These are phyloP conservation scores for Microcaecilia unicolor DNA, from an alignment of 2,797 vertebrate species.

Conservation along the genomic window DNA sequence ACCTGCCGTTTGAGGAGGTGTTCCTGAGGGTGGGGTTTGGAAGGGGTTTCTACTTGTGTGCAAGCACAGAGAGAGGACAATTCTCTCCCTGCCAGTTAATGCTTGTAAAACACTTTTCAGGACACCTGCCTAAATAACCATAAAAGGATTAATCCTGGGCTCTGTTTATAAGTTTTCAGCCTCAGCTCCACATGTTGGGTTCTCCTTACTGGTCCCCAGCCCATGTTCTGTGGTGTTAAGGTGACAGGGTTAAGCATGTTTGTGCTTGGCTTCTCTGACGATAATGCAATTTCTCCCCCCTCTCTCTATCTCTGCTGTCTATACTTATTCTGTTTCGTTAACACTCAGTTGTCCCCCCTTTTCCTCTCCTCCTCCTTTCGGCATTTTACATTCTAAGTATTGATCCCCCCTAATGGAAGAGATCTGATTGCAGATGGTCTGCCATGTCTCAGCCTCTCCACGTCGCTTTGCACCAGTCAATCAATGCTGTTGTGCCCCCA, in stretches of 20 bases:
- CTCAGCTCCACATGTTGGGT: too few species aligned
- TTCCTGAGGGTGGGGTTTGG: too few species aligned
- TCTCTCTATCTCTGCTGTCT: constrained; percentile 54
- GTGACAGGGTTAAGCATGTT: constrained; percentile 77
- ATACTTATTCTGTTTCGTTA: constrained; percentile 93
- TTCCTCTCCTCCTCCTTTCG: constrained; percentile 45
- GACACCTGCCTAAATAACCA: too few species aligned
- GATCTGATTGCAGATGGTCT: constrained; percentile 88
- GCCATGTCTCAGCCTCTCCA: constrained; percentile 75
- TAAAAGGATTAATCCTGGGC: too few species aligned
- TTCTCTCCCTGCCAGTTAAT: too few species aligned
- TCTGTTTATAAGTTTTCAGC: too few species aligned
- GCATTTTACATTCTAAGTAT: constrained; percentile 66
- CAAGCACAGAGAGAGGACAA: too few species aligned
- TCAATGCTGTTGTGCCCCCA: constrained; percentile 77
- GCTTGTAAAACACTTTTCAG: too few species aligned
- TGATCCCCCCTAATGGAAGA: constrained; percentile 93
- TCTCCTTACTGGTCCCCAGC: too few species aligned
- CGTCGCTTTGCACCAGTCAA: constrained; percentile 77
- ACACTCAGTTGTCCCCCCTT: constrained; percentile 54
- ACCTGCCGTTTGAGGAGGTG: too few species aligned
- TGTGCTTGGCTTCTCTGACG: constrained; percentile 76
- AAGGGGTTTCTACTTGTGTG: too few species aligned
- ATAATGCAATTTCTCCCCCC: constrained; percentile 92
- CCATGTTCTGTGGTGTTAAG: too few species aligned